phyloP scores from a whole-genome alignment of 1,140 invertebrate species.

The Drosophila simulans region DNA sequence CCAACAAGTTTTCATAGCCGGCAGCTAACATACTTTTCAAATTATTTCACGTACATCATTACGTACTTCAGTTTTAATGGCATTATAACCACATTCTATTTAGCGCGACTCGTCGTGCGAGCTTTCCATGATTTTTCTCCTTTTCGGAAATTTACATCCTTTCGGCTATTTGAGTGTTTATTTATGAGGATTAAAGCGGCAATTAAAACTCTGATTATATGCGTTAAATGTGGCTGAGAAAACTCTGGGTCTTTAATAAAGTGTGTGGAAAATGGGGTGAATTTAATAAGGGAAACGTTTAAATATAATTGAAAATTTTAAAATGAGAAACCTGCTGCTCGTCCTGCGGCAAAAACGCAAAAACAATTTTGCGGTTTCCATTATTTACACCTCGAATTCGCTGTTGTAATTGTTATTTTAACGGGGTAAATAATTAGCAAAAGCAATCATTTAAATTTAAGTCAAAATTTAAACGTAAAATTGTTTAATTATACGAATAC shows the following conservation, averaged over 20 bases:
- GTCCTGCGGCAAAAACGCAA: neutral
- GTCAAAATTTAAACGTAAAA: slow-evolving; percentile 32
- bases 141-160: slow-evolving; percentile 2
- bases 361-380: slow-evolving; percentile 10
- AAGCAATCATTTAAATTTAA: slow-evolving; percentile 31
- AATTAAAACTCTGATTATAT: slow-evolving; percentile 34
- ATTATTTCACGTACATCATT: neutral
- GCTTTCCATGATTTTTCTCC: slow-evolving; percentile 20
- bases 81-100: slow-evolving; percentile 44
- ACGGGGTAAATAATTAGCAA: slow-evolving; percentile 18
- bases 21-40: slow-evolving; percentile 34
- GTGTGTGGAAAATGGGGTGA: neutral
- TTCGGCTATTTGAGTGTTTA: slow-evolving; percentile 1
- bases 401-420: neutral
- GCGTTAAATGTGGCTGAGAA: too few relatives aligned
- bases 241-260: neutral
- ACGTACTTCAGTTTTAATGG: neutral
- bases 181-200: neutral
- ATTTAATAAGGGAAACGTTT: neutral
- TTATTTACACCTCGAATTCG: slow-evolving; percentile 19
- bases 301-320: slow-evolving; percentile 23
- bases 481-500: slow-evolving; percentile 29
- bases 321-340: neutral
- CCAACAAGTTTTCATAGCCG: slow-evolving; percentile 10
- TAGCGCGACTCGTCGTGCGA: neutral